Evolutionary conservation across 2,888 invertebrate genomes (phyloP).

Genomic region (Tubulanus polymorphus): DNA sequence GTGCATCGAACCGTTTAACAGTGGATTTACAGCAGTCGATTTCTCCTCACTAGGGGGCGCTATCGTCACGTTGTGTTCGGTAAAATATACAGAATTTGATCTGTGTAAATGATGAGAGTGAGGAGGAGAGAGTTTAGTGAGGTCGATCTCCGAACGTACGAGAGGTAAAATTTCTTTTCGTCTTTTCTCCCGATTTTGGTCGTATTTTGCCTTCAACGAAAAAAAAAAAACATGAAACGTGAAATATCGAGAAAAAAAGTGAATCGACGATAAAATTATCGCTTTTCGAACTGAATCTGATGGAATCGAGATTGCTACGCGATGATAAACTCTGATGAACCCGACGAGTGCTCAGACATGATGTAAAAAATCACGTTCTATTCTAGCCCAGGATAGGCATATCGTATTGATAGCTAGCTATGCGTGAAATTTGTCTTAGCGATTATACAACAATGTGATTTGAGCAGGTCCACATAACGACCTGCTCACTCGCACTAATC

Average conservation of each 20-base stretch:
- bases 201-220: slow-evolving; percentile 65
- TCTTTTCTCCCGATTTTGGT: slow-evolving; percentile 60
- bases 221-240: slow-evolving; percentile 5
- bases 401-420: too few species aligned
- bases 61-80: neutral
- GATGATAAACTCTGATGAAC: too few species aligned
- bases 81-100: neutral
- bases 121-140: slow-evolving; percentile 1
- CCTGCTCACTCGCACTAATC: too few species aligned
- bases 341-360: too few species aligned
- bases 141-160: slow-evolving; percentile 29
- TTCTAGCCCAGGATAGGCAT: too few species aligned
- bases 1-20: too few species aligned
- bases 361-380: too few species aligned
- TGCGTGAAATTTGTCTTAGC: too few species aligned
- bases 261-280: neutral
- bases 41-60: neutral
- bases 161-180: slow-evolving; percentile 60
- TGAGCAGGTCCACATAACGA: too few species aligned
- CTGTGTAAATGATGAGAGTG: neutral
- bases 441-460: too few species aligned
- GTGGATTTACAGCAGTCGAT: too few species aligned
- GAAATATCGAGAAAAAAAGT: slow-evolving; percentile 2
- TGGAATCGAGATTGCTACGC: too few species aligned
- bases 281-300: neutral